Base-by-base conservation (phyloP, 2,888 invertebrate species). In the Punctoribates punctum region DNA sequence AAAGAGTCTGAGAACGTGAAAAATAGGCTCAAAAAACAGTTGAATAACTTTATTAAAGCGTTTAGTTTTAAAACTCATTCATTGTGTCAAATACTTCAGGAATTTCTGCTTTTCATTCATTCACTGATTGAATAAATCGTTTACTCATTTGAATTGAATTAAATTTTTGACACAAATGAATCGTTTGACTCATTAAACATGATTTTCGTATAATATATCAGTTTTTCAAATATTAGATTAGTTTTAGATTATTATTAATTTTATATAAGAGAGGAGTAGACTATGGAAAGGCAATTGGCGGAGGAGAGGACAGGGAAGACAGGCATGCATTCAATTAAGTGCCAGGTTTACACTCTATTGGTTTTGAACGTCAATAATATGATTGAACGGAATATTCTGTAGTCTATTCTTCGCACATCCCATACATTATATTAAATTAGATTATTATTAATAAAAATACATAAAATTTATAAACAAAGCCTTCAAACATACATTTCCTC, bases 401-500 rank as follows among this genome's bases (percentile, higher is more conserved):
- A 8, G 3, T 34, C 34, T 34, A 34, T 34, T 34, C 34, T 34
- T 3, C 8, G 34, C 34, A 8, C 34, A 34, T 34, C 4, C 34
- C 34, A 34, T 34, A 34, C 34, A 34, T 34, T 34, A 34, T 34
- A 34, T 34, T 34, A 34, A 34, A 34, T 34, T 5, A 3, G 3
- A 34, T 34, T 34, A 5, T 34, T 34, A 34, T 34, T 34, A 34
- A 20, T 8, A 38, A 38, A 38, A 38, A 38, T 34, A 70, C 42
- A 70, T 70, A 34, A 57, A 70, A 42, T 67, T 70, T 70, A 70
- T 70, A 70, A 70, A 70, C 70, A 70, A 70, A 70, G 42, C 70
- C 38, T 2, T 38, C n/a, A 42, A 13, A 29, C 46, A 17, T 13
- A 34, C 34, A 34, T 34, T 5, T 23, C 20, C 70, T 46, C 70